phyloP scores from a whole-genome alignment of 2,888 invertebrate genomes.

The Scaptomyza tumidula region DNA sequence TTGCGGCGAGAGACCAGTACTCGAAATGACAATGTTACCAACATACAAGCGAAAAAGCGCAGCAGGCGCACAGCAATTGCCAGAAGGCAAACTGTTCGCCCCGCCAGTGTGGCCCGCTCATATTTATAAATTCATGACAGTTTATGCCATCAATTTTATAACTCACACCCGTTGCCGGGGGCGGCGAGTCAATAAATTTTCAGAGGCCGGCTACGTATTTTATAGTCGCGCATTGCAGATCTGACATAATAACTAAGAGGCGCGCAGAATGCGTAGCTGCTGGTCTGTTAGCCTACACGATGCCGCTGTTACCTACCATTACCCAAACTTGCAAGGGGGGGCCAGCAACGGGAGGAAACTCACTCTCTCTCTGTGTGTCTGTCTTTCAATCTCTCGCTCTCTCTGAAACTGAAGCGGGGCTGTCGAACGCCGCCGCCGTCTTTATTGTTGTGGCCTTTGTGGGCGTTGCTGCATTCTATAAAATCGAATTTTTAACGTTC shows the following conservation, averaged over 20 bases:
- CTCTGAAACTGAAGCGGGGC: slow-evolving; percentile 14
- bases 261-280: slow-evolving; percentile 77
- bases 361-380: slow-evolving; percentile 4
- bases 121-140: slow-evolving; percentile 73
- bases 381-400: slow-evolving; percentile 18
- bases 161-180: slow-evolving; percentile 72
- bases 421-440: slow-evolving; percentile 19
- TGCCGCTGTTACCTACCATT: slow-evolving; percentile 46
- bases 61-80: slow-evolving; percentile 64
- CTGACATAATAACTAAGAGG: slow-evolving; percentile 82
- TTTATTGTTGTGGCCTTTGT: slow-evolving; percentile 38
- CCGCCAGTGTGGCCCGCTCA: slow-evolving; percentile 41
- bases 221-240: slow-evolving; percentile 83
- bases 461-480: slow-evolving; percentile 79
- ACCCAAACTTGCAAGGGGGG: slow-evolving; percentile 2
- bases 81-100: background rate
- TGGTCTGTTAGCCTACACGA: slow-evolving; percentile 57
- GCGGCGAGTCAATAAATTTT: slow-evolving; percentile 82
- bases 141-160: slow-evolving; percentile 80
- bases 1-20: slow-evolving; percentile 44
- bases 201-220: slow-evolving; percentile 76
- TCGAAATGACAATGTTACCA: slow-evolving; percentile 78
- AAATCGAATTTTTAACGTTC: slow-evolving; percentile 83
- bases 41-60: slow-evolving; percentile 77
- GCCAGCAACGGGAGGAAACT: background rate